These are phyloP conservation scores for Heteractis magnifica DNA, from an alignment of 92 coral and sea anemone genomes.

Conservation along the genomic window DNA sequence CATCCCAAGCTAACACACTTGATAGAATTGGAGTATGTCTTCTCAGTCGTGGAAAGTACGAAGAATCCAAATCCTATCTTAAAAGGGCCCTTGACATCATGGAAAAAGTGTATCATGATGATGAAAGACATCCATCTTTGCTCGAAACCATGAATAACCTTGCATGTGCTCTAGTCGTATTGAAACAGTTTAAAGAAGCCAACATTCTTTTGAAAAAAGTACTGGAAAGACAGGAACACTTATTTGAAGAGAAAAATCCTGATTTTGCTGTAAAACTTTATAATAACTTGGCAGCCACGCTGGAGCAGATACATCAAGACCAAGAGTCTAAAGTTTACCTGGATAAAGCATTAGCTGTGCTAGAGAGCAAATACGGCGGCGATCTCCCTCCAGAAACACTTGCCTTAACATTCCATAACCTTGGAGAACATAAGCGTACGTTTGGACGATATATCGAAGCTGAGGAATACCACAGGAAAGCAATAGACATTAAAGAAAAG, in stretches of 20 bases:
- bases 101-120: too few relatives aligned
- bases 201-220: too few relatives aligned
- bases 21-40: background rate
- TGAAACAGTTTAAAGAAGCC: too few relatives aligned
- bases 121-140: too few relatives aligned
- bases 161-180: too few relatives aligned
- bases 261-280: background rate
- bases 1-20: background rate
- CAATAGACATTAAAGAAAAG: background rate
- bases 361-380: background rate
- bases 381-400: background rate
- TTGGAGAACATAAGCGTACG: background rate
- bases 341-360: background rate
- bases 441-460: background rate
- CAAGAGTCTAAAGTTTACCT: background rate
- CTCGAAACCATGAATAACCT: too few relatives aligned
- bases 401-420: background rate
- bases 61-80: too few relatives aligned
- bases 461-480: background rate
- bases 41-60: background rate
- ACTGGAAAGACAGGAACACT: too few relatives aligned
- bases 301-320: background rate
- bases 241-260: too few relatives aligned
- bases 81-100: too few relatives aligned
- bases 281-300: background rate